Percentiles rank a stretch among this genome's conserved stretches.
phyloP scores from a whole-genome alignment of 1,140 invertebrate genomes.

The Drosophila kikkawai region DNA sequence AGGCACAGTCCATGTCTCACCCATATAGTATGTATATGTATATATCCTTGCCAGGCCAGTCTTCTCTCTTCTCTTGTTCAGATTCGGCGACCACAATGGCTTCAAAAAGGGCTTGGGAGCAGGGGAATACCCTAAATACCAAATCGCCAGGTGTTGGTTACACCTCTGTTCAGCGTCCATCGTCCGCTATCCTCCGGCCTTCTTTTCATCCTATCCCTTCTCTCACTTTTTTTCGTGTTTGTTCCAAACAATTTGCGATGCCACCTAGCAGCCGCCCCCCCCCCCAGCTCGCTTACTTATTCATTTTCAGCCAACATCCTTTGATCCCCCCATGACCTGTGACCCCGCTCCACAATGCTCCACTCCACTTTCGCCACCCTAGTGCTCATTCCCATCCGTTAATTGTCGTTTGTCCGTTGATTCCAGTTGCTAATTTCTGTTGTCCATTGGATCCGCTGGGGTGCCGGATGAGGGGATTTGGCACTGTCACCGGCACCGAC shows the following conservation, averaged over 20 bases:
- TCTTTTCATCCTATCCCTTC: slow-evolving; percentile 4
- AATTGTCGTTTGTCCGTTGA: slow-evolving; percentile 56
- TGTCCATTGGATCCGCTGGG: slow-evolving; percentile 38
- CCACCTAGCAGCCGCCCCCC: not conserved
- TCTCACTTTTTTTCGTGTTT: slow-evolving; percentile 27
- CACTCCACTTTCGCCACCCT: not conserved
- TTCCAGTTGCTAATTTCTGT: slow-evolving; percentile 65
- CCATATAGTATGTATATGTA: not conserved
- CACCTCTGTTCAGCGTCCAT: slow-evolving; percentile 3
- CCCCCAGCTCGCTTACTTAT: slow-evolving; percentile 41
- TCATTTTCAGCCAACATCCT: slow-evolving; percentile 39
- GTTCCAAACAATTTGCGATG: slow-evolving; percentile 56
- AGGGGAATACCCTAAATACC: slow-evolving; percentile 33
- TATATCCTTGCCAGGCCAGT: not conserved
- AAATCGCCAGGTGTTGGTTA: slow-evolving; percentile 47
- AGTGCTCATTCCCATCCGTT: slow-evolving; percentile 29
- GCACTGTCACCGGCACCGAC: not conserved
- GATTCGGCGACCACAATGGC: slow-evolving; percentile 33
- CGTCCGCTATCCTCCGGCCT: not conserved
- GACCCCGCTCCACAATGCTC: not conserved
- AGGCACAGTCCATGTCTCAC: not conserved
- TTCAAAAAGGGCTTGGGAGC: slow-evolving; percentile 2
- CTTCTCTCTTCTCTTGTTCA: not conserved
- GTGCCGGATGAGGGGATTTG: slow-evolving; percentile 15
- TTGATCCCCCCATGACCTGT: not conserved